Evolutionary conservation across 2,113 vertebrate genomes (phyloP).

Genomic region (Todiramphus chloris): DNA sequence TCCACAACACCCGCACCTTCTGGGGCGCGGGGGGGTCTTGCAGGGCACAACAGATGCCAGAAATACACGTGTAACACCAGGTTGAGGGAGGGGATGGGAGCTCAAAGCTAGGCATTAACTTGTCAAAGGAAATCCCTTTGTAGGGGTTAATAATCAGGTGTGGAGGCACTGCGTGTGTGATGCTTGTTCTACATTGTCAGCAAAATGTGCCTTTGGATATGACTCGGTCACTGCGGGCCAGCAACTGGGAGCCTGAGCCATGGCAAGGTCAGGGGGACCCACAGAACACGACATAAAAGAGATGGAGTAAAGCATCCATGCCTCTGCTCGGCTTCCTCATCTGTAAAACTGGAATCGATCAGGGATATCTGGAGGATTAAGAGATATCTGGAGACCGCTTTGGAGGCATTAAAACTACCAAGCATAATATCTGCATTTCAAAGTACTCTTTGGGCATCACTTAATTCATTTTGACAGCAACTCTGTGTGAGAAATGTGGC

Average conservation of each 20-base stretch:
- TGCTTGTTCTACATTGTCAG: neutral
- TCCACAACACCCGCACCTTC: fast-evolving
- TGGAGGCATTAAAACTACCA: conserved; percentile 30
- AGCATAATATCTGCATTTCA: conserved; percentile 64
- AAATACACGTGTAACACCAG: fast-evolving
- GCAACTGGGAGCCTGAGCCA: neutral
- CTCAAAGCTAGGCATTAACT: neutral
- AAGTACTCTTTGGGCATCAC: conserved; percentile 52
- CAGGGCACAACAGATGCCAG: neutral
- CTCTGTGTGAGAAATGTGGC: neutral
- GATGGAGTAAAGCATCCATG: neutral
- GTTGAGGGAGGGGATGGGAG: neutral
- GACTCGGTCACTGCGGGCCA: neutral
- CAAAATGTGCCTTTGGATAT: neutral
- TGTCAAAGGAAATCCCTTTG: neutral
- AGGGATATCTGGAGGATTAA: conserved; percentile 56
- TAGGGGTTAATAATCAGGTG: neutral
- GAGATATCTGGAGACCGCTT: conserved; percentile 59
- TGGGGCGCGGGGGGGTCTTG: neutral
- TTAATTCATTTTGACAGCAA: conserved; percentile 64
- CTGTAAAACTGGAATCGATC: conserved; percentile 61
- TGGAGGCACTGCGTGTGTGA: neutral
- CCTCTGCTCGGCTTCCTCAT: neutral
- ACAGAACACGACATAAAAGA: neutral
- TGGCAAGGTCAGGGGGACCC: neutral